These are phyloP conservation scores for Temnothorax curvispinosus DNA, from an alignment of 1,140 invertebrate species.

Conservation along the genomic window DNA sequence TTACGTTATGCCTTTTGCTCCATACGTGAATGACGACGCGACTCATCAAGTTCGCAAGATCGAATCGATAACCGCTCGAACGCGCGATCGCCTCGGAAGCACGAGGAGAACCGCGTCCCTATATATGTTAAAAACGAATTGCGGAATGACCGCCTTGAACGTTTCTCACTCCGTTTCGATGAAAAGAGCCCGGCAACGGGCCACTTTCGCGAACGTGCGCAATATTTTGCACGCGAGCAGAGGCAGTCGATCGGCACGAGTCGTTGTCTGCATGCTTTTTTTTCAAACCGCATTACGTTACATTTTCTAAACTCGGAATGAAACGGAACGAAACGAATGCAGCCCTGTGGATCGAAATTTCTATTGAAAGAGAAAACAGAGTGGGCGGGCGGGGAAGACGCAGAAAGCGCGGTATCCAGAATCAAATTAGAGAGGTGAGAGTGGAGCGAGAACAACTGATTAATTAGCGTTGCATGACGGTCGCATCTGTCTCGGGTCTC, in stretches of 20 bases:
- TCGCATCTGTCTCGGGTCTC: background rate
- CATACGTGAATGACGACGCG: background rate
- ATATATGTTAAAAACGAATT: background rate
- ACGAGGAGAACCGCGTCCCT: background rate
- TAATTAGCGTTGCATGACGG: constrained; percentile 11
- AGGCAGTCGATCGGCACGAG: background rate
- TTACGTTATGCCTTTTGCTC: constrained; percentile 14
- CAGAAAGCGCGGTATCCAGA: background rate
- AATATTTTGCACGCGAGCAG: constrained; percentile 17
- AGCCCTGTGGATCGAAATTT: background rate
- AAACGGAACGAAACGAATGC: background rate
- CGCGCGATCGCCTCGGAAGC: background rate
- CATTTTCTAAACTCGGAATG: constrained; percentile 11
- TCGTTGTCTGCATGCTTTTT: background rate
- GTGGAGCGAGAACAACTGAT: background rate
- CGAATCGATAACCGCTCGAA: background rate
- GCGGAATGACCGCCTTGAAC: constrained; percentile 13
- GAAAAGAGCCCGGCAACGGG: background rate
- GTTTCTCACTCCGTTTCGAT: constrained; percentile 16
- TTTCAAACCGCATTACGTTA: background rate
- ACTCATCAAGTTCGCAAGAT: background rate
- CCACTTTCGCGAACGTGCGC: background rate
- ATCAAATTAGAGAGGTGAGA: constrained; percentile 3
- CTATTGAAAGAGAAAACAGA: background rate
- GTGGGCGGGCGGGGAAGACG: background rate